Conservation (phyloP, 2,888 invertebrate genomes). For the Cecidostiba fungosa region DNA sequence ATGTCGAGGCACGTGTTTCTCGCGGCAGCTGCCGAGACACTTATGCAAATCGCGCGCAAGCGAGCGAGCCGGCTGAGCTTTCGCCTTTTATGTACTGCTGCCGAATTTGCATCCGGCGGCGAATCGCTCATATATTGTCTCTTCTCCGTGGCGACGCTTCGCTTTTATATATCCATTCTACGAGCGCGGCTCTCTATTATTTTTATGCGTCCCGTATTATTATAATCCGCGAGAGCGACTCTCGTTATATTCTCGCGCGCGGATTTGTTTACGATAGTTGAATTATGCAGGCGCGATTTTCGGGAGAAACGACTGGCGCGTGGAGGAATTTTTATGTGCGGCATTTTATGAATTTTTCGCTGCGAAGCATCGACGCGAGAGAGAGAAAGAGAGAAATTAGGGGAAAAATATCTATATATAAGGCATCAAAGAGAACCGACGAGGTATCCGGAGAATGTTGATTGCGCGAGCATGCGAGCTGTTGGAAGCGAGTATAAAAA, state of each 20-base stretch:
- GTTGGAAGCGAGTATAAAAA: slow-evolving; percentile 1
- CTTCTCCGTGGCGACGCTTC: slow-evolving; percentile 58
- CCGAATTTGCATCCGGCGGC: slow-evolving; percentile 76
- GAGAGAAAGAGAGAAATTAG: neutral
- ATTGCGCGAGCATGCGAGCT: slow-evolving; percentile 15
- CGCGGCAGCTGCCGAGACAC: slow-evolving; percentile 77
- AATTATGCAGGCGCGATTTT: slow-evolving; percentile 35
- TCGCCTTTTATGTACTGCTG: slow-evolving; percentile 75
- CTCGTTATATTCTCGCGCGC: slow-evolving; percentile 23
- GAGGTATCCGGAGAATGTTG: slow-evolving; percentile 39
- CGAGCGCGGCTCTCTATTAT: slow-evolving; percentile 49
- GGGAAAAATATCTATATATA: neutral
- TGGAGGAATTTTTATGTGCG: slow-evolving; percentile 18
- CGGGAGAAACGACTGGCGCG: neutral
- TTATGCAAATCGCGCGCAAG: slow-evolving; percentile 77
- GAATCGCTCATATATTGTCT: slow-evolving; percentile 67
- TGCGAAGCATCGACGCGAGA: neutral
- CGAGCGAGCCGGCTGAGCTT: slow-evolving; percentile 74
- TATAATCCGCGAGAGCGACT: slow-evolving; percentile 43
- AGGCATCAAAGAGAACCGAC: slow-evolving; percentile 20
- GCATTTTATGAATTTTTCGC: neutral
- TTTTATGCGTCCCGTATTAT: slow-evolving; percentile 52
- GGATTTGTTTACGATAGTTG: slow-evolving; percentile 49
- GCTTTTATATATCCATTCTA: slow-evolving; percentile 28
- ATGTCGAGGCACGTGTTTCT: slow-evolving; percentile 75